phyloP scores from a whole-genome alignment of 2,888 invertebrate genomes.

The Drosophila cognata region DNA sequence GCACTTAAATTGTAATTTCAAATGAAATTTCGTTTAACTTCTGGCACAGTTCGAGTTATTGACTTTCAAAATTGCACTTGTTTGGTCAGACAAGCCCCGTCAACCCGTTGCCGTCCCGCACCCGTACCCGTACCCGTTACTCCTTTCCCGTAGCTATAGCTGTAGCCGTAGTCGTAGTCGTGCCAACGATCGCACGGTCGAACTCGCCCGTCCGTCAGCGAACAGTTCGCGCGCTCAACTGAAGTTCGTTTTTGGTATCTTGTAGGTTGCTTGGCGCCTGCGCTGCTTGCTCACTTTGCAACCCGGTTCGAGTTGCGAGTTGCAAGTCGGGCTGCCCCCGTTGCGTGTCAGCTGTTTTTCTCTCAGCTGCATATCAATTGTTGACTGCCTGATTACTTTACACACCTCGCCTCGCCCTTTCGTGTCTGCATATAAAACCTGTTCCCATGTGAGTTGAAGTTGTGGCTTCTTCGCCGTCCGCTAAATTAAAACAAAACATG shows the following conservation, averaged over 20 bases:
- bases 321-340: slow-evolving; percentile 19
- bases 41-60: slow-evolving; percentile 28
- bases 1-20: slow-evolving; percentile 47
- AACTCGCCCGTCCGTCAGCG: slow-evolving; percentile 23
- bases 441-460: slow-evolving; percentile 51
- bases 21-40: slow-evolving; percentile 49
- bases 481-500: slow-evolving; percentile 77
- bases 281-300: slow-evolving; percentile 25
- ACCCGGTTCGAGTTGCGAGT: slow-evolving; percentile 34
- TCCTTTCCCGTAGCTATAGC: neutral
- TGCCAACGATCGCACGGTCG: slow-evolving; percentile 7
- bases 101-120: slow-evolving; percentile 6
- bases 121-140: slow-evolving; percentile 14
- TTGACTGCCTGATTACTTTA: slow-evolving; percentile 26
- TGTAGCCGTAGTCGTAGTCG: neutral
- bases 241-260: slow-evolving; percentile 36
- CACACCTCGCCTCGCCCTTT: slow-evolving; percentile 42
- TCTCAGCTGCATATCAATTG: slow-evolving; percentile 53
- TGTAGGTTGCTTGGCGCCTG: slow-evolving; percentile 37
- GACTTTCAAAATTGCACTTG: slow-evolving; percentile 57
- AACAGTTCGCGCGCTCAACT: slow-evolving; percentile 63
- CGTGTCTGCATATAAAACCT: slow-evolving; percentile 44
- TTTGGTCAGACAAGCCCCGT: neutral
- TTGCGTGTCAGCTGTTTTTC: slow-evolving; percentile 74
- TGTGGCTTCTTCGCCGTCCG: slow-evolving; percentile 50